phyloP scores from a whole-genome alignment of 2,888 invertebrate genomes.

The Ophraella communa region DNA sequence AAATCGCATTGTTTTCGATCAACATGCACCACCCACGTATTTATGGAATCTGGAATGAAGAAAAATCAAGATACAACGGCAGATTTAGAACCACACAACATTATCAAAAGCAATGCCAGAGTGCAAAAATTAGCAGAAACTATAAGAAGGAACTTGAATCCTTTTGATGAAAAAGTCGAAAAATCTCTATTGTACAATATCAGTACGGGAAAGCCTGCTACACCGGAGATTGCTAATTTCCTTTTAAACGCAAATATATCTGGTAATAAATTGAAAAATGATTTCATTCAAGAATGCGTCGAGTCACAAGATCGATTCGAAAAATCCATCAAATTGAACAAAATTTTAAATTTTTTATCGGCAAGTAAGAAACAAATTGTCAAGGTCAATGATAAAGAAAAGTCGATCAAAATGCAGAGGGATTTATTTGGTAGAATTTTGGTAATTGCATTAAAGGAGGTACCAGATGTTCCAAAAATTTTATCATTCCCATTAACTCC shows the following conservation, averaged over 20 bases:
- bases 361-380: background rate
- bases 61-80: background rate
- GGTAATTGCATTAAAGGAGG: background rate
- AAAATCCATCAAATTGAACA: background rate
- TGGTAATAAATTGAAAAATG: background rate
- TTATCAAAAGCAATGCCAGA: background rate
- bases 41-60: background rate
- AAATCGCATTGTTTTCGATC: background rate
- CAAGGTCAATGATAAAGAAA: conserved; percentile 7
- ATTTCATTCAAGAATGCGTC: background rate
- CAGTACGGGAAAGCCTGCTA: background rate
- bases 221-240: background rate
- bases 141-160: background rate
- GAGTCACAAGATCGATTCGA: background rate
- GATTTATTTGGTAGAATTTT: conserved; percentile 6
- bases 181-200: background rate
- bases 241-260: background rate
- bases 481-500: background rate
- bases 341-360: background rate
- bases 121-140: background rate
- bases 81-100: background rate
- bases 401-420: conserved; percentile 19
- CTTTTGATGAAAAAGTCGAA: background rate
- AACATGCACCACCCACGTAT: background rate
- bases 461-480: background rate